Conservation (phyloP, 35 echinoderm and acorn worm genomes). For the Ophioderma brevispina region DNA sequence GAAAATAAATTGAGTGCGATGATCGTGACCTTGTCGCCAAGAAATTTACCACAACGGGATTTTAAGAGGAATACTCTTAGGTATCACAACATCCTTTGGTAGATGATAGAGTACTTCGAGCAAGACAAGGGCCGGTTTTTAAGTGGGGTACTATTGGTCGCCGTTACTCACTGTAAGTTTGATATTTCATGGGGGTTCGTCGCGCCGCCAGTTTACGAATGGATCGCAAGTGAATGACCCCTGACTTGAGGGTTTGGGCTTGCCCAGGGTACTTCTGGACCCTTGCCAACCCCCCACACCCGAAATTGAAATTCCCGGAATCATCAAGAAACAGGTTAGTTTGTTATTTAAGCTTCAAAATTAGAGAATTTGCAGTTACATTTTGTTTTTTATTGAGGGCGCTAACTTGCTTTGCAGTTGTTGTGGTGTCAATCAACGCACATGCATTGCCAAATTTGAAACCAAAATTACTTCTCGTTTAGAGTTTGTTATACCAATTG, state of each 20-base stretch:
- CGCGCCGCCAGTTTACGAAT: constrained; percentile 89
- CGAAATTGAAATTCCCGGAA: background rate
- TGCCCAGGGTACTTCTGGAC: constrained; percentile 58
- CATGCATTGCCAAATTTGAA: background rate
- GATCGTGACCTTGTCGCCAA: constrained; percentile 31
- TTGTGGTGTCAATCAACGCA: background rate
- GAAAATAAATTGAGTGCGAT: constrained; percentile 25
- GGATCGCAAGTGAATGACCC: constrained; percentile 93
- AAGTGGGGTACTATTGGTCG: constrained; percentile 10
- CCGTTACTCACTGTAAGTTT: background rate
- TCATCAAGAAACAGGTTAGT: background rate
- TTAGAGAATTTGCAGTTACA: background rate
- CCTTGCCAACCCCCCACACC: background rate
- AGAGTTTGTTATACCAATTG: background rate
- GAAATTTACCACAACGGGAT: constrained; percentile 34
- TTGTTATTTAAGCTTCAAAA: background rate
- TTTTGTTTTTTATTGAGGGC: background rate
- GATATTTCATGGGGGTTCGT: constrained; percentile 94
- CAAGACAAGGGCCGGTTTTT: constrained; percentile 4
- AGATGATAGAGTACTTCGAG: background rate
- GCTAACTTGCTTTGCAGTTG: background rate
- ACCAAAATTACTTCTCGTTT: background rate
- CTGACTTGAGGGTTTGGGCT: constrained; percentile 62
- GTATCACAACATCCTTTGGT: background rate
- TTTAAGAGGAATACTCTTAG: constrained; percentile 22